Evolutionary conservation across 2,888 invertebrate genomes (phyloP).

Genomic region (Abrostola triplasia): DNA sequence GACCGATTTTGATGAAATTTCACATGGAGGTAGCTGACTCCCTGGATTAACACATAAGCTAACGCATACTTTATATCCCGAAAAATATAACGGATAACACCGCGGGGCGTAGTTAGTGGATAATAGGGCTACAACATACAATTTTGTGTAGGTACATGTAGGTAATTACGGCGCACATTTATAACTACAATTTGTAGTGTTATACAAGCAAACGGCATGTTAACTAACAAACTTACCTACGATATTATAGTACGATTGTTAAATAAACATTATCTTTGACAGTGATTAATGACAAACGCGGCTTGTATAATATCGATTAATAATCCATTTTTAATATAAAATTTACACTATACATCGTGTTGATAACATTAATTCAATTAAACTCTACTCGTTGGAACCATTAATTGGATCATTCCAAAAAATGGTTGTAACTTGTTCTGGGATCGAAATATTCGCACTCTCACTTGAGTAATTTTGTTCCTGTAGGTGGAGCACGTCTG

Average conservation of each 20-base stretch:
- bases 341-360: neutral
- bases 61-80: too few relatives aligned
- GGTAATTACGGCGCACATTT: too few relatives aligned
- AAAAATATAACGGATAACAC: too few relatives aligned
- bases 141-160: too few relatives aligned
- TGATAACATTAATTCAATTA: constrained; percentile 8
- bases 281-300: neutral
- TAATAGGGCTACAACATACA: too few relatives aligned
- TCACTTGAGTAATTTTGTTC: constrained; percentile 29
- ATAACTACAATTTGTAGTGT: too few relatives aligned
- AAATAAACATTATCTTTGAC: neutral
- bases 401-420: constrained; percentile 24
- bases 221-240: neutral
- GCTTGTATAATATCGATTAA: neutral
- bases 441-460: constrained; percentile 22
- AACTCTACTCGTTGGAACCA: constrained; percentile 7
- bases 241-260: neutral
- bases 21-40: too few relatives aligned
- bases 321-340: neutral
- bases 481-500: constrained; percentile 34
- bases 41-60: too few relatives aligned
- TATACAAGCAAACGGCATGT: too few relatives aligned
- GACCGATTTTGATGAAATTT: too few relatives aligned
- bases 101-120: too few relatives aligned
- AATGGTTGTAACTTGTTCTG: constrained; percentile 22